Conservation (phyloP, 2,797 vertebrate species). For the Platalea minor region DNA sequence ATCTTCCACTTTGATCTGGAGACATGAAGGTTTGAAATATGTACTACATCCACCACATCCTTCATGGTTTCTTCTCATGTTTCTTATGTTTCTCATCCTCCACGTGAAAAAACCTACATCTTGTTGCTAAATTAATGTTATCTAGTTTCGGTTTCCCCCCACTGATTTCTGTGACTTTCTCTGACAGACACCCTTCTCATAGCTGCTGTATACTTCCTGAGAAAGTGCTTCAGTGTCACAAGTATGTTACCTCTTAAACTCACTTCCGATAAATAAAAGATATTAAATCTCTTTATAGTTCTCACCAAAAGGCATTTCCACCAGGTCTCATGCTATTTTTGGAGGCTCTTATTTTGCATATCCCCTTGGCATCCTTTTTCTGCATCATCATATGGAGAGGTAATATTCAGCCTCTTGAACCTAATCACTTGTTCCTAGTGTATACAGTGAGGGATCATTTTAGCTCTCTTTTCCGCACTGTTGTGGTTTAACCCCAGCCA, state of each 20-base stretch:
- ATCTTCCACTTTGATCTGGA: neutral
- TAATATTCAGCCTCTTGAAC: neutral
- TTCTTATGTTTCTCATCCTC: neutral
- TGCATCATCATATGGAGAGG: neutral
- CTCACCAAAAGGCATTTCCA: neutral
- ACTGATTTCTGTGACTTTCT: neutral
- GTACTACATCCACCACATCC: neutral
- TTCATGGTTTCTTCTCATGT: neutral
- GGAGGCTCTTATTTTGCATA: neutral
- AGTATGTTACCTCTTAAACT: neutral
- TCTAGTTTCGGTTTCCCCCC: neutral
- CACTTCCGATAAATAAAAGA: neutral
- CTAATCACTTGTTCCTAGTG: neutral
- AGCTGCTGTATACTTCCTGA: neutral
- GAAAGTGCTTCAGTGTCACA: neutral
- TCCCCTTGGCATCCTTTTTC: neutral
- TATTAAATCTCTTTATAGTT: neutral
- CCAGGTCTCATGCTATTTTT: neutral
- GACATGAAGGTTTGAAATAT: neutral
- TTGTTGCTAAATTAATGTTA: neutral
- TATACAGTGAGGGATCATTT: neutral
- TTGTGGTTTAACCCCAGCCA: too few species aligned
- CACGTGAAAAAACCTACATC: neutral
- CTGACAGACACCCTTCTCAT: rapidly evolving
- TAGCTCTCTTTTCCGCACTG: neutral